Conservation (phyloP, 1,140 invertebrate genomes). For the Pristionchus pacificus region DNA sequence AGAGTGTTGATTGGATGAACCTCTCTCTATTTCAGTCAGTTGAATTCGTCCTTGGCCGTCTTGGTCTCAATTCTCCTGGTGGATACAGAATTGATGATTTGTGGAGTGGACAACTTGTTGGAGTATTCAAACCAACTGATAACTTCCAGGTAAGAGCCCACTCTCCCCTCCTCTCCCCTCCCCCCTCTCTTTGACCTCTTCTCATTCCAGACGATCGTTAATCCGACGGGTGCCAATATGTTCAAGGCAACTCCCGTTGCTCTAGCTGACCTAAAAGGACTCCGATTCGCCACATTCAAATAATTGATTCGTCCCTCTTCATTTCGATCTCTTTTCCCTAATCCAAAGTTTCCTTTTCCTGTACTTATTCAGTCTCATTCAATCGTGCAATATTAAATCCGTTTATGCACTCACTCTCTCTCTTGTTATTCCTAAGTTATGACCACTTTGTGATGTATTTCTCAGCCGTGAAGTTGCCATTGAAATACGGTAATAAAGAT, state of each 20-base stretch:
- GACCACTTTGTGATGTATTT: no score
- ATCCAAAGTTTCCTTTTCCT: no score
- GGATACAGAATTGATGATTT: constrained; percentile 45
- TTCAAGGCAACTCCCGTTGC: constrained; percentile 22
- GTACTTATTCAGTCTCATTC: no score
- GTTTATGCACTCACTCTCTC: no score
- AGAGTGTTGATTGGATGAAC: no score
- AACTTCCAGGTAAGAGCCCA: constrained; percentile 8
- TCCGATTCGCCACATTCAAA: background rate
- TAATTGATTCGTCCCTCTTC: no score
- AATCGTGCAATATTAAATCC: no score
- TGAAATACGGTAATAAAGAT: no score
- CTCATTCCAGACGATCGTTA: constrained; percentile 17
- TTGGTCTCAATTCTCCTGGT: constrained; percentile 38
- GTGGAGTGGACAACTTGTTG: constrained; percentile 40
- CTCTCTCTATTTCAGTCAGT: constrained; percentile 16
- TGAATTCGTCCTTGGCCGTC: constrained; percentile 18
- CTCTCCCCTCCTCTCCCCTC: background rate
- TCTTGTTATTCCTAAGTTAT: no score
- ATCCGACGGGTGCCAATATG: constrained; percentile 26
- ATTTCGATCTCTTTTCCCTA: no score
- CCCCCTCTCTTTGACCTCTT: background rate
- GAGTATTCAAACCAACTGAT: constrained; percentile 20
- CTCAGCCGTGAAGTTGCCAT: no score
- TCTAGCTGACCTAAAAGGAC: background rate